Evolutionary conservation across 2,888 invertebrate genomes (phyloP).

Genomic region (Nesidiocoris tenuis): DNA sequence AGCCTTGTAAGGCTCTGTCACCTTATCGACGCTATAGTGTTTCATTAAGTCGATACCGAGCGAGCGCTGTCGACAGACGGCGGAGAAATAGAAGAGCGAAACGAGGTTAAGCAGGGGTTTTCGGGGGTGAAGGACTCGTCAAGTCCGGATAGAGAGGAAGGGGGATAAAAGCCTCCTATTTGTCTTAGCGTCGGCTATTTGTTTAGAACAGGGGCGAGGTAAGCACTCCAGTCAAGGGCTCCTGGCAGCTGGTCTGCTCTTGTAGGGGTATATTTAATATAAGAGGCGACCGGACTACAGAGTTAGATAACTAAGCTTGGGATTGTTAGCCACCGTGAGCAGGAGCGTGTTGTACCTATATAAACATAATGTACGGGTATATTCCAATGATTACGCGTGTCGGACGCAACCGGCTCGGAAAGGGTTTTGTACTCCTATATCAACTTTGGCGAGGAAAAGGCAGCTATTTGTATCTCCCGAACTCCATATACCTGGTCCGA

Average conservation of each 20-base stretch:
- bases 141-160: conserved; percentile 15
- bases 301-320: too few relatives aligned
- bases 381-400: too few relatives aligned
- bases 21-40: conserved; percentile 37
- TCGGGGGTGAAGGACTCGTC: not conserved
- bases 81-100: not conserved
- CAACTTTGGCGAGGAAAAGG: too few relatives aligned
- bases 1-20: not conserved
- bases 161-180: conserved; percentile 41
- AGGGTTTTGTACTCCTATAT: too few relatives aligned
- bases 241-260: not conserved
- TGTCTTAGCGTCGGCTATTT: conserved; percentile 41
- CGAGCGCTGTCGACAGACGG: not conserved
- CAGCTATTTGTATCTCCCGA: too few relatives aligned
- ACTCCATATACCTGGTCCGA: too few relatives aligned
- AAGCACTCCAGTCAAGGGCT: conserved; percentile 28
- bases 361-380: too few relatives aligned
- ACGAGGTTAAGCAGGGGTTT: conserved; percentile 15
- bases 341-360: too few relatives aligned
- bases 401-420: too few relatives aligned
- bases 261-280: not conserved
- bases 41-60: conserved; percentile 40
- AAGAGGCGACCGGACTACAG: not conserved
- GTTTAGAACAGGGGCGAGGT: conserved; percentile 37
- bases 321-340: too few relatives aligned